Conservation (phyloP, 2,797 vertebrate species). For the Cuculus canorus region DNA sequence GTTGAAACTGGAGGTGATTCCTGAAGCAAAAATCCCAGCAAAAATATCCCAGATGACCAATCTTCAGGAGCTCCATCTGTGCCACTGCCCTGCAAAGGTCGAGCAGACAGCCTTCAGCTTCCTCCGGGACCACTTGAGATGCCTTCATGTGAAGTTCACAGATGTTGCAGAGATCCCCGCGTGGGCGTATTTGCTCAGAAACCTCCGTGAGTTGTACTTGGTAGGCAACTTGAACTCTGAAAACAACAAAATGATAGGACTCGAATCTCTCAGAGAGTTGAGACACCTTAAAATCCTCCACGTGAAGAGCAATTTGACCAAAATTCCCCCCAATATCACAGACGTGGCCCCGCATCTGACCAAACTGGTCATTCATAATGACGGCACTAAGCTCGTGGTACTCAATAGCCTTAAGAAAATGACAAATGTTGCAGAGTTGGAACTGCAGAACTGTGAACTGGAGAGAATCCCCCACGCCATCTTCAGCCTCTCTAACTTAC, state of each 20-base stretch:
- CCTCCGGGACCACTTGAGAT: constrained; percentile 94
- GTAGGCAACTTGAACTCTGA: constrained; percentile 97
- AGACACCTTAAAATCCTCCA: constrained; percentile 94
- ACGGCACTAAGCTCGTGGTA: constrained; percentile 96
- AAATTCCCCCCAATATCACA: constrained; percentile 98
- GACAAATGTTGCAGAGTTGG: constrained; percentile 93
- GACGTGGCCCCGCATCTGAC: constrained; percentile 95
- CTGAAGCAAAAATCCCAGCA: constrained; percentile 94
- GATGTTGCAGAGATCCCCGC: constrained; percentile 97
- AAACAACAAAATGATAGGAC: constrained; percentile 99
- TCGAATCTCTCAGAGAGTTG: constrained; percentile 94
- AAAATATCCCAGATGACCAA: constrained; percentile 98
- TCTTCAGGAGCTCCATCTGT: constrained; percentile 95
- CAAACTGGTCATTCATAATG: constrained; percentile 95
- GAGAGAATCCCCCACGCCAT: constrained; percentile 98
- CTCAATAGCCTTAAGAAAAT: constrained; percentile 99
- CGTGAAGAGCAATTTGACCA: constrained; percentile 97
- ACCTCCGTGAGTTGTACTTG: constrained; percentile 91
- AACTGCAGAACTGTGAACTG: constrained; percentile 96
- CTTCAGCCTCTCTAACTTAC: constrained; percentile 95
- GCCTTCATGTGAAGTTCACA: constrained; percentile 98
- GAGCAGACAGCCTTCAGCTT: constrained; percentile 98
- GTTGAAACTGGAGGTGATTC: constrained; percentile 94
- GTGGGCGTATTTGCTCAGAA: constrained; percentile 96
- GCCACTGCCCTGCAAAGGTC: constrained; percentile 97